Evolutionary conservation across 2,797 vertebrate genomes (phyloP).

Genomic region (Salarias fasciatus): DNA sequence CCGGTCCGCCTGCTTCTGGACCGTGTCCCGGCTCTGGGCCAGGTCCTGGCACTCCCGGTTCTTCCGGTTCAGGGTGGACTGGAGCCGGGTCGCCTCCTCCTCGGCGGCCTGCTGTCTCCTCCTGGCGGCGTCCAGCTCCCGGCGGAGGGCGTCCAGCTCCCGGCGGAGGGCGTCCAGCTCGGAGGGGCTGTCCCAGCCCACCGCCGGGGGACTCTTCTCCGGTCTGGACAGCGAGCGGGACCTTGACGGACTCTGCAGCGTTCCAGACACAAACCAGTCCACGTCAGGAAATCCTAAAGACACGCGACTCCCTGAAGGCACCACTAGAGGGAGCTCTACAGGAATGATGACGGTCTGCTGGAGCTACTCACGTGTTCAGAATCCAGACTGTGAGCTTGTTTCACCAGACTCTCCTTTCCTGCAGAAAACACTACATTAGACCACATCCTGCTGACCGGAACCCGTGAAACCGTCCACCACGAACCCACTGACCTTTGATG

Average conservation of each 20-base stretch:
- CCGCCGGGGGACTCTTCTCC: constrained; percentile 77
- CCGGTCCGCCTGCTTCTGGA: constrained; percentile 89
- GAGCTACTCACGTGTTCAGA: constrained; percentile 86
- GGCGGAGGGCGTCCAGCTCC: constrained; percentile 73
- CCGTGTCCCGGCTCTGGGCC: constrained; percentile 81
- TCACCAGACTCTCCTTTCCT: constrained; percentile 94
- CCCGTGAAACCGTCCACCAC: too few species aligned
- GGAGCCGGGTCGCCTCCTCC: constrained; percentile 78
- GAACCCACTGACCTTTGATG: constrained; percentile 81
- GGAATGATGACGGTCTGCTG: too few species aligned
- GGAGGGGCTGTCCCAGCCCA: constrained; percentile 48
- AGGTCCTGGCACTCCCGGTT: constrained; percentile 88
- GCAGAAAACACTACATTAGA: constrained; percentile 32
- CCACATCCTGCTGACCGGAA: background rate
- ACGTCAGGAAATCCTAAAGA: too few species aligned
- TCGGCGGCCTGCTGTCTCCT: constrained; percentile 82
- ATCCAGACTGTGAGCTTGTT: constrained; percentile 86
- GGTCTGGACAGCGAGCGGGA: constrained; percentile 86
- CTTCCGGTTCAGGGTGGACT: constrained; percentile 86
- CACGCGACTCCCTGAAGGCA: too few species aligned
- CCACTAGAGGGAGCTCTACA: too few species aligned
- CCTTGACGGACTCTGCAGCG: constrained; percentile 67
- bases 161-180: constrained; percentile 78
- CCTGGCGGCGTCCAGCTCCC: constrained; percentile 83
- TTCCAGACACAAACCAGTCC: constrained; percentile 32